These are phyloP conservation scores for Spodoptera exigua DNA, from an alignment of 2,888 invertebrate genomes.

Conservation along the genomic window DNA sequence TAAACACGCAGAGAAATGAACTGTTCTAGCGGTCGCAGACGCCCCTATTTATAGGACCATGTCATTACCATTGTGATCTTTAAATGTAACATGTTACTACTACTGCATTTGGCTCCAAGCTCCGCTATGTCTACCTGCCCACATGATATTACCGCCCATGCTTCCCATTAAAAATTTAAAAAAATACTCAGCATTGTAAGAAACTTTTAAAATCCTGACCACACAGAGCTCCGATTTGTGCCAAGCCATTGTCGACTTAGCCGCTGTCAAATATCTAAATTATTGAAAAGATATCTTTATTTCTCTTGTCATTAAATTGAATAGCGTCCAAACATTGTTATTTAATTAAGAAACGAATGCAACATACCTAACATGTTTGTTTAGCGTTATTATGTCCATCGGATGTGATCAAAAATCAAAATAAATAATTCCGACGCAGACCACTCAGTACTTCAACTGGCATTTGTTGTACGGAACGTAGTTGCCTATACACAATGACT, in stretches of 20 bases:
- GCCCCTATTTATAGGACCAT: constrained; percentile 53
- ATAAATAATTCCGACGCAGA: no score
- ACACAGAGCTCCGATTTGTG: constrained; percentile 3
- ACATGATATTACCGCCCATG: constrained; percentile 13
- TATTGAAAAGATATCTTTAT: no score
- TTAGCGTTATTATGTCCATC: no score
- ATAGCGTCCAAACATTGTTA: constrained; percentile 1
- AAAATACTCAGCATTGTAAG: constrained; percentile 8
- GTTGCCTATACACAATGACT: no score
- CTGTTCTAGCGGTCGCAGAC: constrained; percentile 41
- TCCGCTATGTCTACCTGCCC: constrained; percentile 23
- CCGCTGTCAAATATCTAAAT: not conserved
- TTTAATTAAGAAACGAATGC: not conserved
- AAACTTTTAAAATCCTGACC: constrained; percentile 1
- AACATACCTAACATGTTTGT: no score
- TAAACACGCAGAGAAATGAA: constrained; percentile 40
- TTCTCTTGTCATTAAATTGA: not conserved
- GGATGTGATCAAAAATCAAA: no score
- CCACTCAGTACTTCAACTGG: no score
- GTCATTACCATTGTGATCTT: constrained; percentile 54
- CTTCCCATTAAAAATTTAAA: constrained; percentile 7
- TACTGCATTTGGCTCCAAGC: constrained; percentile 48
- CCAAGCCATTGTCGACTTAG: not conserved
- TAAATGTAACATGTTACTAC: constrained; percentile 53
- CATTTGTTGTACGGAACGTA: no score